phyloP scores from a whole-genome alignment of 2,113 vertebrate genomes.

The Sus scrofa region T2T-Sscrofa CM000825.6:119177001-119177500 shows the following conservation, averaged over 20 bases:
- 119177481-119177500: conserved; percentile 65
- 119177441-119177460: conserved; percentile 46
- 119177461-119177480: conserved; percentile 62
- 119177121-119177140: neutral
- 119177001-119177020: neutral
- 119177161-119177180: conserved; percentile 53
- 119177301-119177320: neutral
- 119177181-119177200: conserved; percentile 19
- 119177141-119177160: neutral
- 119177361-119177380: conserved; percentile 48
- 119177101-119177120: neutral
- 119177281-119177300: neutral
- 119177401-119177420: neutral
- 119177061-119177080: neutral
- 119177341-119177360: conserved; percentile 62
- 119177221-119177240: neutral
- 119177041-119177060: neutral
- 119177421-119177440: neutral
- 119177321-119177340: neutral
- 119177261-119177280: conserved; percentile 16
- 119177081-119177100: conserved; percentile 32
- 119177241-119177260: conserved; percentile 35
- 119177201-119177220: neutral
- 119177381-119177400: neutral
- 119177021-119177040: neutral